Conservation (phyloP, 2,888 invertebrate species). For the Nymphalis urticae region DNA sequence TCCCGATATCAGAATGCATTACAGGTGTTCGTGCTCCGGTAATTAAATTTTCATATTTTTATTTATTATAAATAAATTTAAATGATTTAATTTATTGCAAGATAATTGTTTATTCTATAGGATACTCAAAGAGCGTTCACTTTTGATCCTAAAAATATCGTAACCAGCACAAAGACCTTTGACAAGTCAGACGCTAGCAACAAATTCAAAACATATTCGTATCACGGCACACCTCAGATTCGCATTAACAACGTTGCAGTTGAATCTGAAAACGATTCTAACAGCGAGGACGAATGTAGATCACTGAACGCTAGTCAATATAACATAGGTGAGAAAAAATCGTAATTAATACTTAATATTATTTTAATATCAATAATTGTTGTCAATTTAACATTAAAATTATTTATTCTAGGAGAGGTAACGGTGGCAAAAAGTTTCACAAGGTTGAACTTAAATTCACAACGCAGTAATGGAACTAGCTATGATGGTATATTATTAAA, state of each 20-base stretch:
- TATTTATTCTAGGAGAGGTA: conserved; percentile 59
- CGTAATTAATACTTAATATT: background rate
- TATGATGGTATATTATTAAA: conserved; percentile 54
- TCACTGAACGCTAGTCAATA: conserved; percentile 68
- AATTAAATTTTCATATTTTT: conserved; percentile 14
- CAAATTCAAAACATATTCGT: conserved; percentile 45
- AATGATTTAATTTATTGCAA: background rate
- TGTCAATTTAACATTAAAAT: background rate
- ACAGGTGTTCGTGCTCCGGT: conserved; percentile 86
- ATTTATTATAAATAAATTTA: background rate
- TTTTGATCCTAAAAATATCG: conserved; percentile 62
- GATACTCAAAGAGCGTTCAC: conserved; percentile 61
- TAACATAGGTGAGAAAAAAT: conserved; percentile 59
- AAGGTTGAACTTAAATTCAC: conserved; percentile 53
- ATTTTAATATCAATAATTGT: background rate
- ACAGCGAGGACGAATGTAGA: conserved; percentile 71
- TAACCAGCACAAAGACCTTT: conserved; percentile 50
- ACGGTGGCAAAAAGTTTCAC: conserved; percentile 63
- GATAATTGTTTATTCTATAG: conserved; percentile 44
- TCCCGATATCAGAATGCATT: conserved; percentile 95
- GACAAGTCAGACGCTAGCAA: conserved; percentile 1
- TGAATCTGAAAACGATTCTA: conserved; percentile 72
- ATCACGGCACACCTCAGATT: conserved; percentile 61
- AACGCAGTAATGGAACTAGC: conserved; percentile 43
- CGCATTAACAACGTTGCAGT: conserved; percentile 47